Base-by-base conservation (phyloP, 2,888 invertebrate species). In the Platycheirus rosarum region DNA sequence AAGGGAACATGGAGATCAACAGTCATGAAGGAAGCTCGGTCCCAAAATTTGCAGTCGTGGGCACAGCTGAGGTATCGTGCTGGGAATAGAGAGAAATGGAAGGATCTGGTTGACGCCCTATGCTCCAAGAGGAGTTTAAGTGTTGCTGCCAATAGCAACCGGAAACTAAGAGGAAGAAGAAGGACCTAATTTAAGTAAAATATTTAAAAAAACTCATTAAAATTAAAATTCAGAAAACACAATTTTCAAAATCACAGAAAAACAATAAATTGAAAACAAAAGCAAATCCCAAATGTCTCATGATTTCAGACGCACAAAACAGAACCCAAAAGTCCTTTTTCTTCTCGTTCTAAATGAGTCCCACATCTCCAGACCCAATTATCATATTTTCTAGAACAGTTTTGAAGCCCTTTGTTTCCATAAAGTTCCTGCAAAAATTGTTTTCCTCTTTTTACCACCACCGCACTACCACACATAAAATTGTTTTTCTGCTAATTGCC, bases 401-500 rank as follows among this genome's bases (percentile, higher is more conserved):
- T n/a, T n/a, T 29, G 29, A 32, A 14, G 29, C 11, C 29, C 13
- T 49, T 51, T 29, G 5, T 51, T 11, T 1, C 16, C 8, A 44
- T 4, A 49, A 14, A 51, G 13, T 16, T 16, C 2, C 16, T 14
- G 29, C 51, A 29, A 51, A 51, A 29, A 4, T 20, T 46, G 16
- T 4, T 44, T 46, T 4, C 20, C n/a, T 26, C 1, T 16, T 51
- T 32, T 51, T 51, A 9, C 5, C 11, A 29, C 14, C 26, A 4
- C n/a, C 26, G 11, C 11, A 29, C 14, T 49, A 4, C n/a, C 26
- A 13, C 8, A 51, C 51, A 51, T 51, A 29, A 14, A 29, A 51
- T 51, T 51, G 14, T 51, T 49, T 29, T 20, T 55, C 35, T 55
- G 35, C 37, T 55, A 55, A 55, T 55, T 55, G 53, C 53, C 13